Evolutionary conservation across 2,113 vertebrate genomes (phyloP).

Genomic region (Panthera tigris): DNA sequence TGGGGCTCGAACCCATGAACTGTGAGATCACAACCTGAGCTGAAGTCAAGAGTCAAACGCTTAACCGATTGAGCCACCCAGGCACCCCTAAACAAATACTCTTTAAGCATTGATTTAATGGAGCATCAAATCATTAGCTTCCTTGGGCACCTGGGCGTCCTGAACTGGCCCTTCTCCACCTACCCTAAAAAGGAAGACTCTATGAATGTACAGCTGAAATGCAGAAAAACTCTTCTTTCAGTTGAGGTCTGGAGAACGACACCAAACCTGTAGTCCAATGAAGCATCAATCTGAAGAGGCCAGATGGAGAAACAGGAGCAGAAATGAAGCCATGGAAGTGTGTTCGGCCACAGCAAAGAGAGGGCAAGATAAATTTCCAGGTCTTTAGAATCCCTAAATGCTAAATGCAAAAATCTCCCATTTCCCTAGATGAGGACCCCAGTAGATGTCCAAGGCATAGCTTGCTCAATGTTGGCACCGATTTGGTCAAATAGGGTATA

Average conservation of each 20-base stretch:
- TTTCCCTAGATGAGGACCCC: too few species aligned
- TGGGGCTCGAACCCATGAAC: too few species aligned
- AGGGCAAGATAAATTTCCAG: background rate
- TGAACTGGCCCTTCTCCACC: background rate
- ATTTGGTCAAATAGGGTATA: background rate
- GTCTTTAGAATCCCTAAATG: background rate
- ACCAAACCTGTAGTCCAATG: background rate
- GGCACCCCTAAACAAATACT: background rate
- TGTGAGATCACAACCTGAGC: too few species aligned
- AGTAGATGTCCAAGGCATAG: background rate
- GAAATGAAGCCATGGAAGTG: background rate
- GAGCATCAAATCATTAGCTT: background rate
- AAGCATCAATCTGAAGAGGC: conserved; percentile 10
- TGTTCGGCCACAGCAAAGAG: background rate
- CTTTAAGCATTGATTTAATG: conserved; percentile 27
- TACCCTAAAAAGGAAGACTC: background rate
- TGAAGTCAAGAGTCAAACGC: too few species aligned
- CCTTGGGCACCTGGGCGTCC: background rate
- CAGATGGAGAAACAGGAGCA: background rate
- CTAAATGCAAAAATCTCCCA: background rate
- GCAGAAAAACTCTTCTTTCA: background rate
- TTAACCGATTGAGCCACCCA: too few species aligned
- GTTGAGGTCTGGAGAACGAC: background rate
- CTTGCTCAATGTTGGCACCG: background rate
- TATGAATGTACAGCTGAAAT: background rate